A percentile compares a stretch with the other conserved stretches of the same genome.
Conservation (phyloP, 2,888 invertebrate genomes). For the Agriopis marginaria region DNA sequence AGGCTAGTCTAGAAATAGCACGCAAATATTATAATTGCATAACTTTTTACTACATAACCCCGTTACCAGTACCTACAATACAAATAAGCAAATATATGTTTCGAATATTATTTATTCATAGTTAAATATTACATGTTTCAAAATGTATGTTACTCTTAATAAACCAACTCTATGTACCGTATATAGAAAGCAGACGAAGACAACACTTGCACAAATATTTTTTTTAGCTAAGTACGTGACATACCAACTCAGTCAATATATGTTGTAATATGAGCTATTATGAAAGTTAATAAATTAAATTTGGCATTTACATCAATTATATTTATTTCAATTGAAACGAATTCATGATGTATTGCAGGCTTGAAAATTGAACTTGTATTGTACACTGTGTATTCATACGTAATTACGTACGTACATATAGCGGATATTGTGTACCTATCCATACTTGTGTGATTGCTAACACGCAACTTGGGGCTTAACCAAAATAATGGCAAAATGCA, state of each 20-base stretch:
- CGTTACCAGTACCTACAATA: not conserved
- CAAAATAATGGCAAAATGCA: no score
- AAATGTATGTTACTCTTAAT: not conserved
- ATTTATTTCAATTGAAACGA: no score
- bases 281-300: not conserved
- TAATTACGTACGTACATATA: no score
- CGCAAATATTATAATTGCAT: no score
- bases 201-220: conserved; percentile 2
- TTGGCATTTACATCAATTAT: not conserved
- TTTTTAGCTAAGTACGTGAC: not conserved
- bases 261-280: not conserved
- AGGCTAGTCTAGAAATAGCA: no score
- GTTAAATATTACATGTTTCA: not conserved
- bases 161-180: not conserved
- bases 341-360: no score
- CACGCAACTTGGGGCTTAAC: no score
- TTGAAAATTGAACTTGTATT: no score
- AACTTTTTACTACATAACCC: not conserved
- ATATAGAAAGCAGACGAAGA: not conserved
- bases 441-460: no score
- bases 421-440: no score
- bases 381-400: no score
- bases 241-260: not conserved
- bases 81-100: not conserved
- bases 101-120: not conserved